Evolutionary conservation across 2,797 vertebrate genomes (phyloP), one percentile per base, ranked within the genome.

Genomic region (Galagoides demidoff): DNA sequence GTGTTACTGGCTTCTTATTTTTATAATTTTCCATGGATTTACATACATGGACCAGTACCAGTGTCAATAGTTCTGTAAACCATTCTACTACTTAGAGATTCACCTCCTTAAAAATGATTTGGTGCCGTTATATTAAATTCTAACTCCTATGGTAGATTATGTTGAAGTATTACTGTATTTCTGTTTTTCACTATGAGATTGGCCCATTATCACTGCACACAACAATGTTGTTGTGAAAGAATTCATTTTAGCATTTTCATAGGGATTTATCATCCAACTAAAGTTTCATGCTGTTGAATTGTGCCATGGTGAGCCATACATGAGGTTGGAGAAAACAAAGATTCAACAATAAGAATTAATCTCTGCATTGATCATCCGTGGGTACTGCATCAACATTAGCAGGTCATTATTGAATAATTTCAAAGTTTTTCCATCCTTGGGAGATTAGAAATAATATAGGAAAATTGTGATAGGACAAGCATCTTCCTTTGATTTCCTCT

Each of bases 401-500:
- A 90, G 25, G 70, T 68, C 43, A 45, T 19, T 84, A 64, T 1
- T 76, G 49, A 94, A 74, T 91, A 73, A 83, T 29, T 85, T 81
- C 84, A 86, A 31, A 86, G 31, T 77, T 39, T 83, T 81, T 49
- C 4, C 63, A 52, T 88, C 23, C 88, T 89, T 49, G 45, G n/a
- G 29, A 77, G 25, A 71, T 85, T 29, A 82, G 31, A 95, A 95
- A 91, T 90, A 92, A 92, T 66, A 77, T 43, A 73, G 0, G 9
- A 97, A 49, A 49, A 76, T 29, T 57, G 7, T 31, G 94, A 83
- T 94, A 49, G 96, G 49, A 79, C 3, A 88, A 89, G 27, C 37
- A 55, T 94, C n/a, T 83, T 43, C 34, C 81, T 95, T 97, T 92
- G 45, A 90, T 71, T 57, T 94, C 27, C 14, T 96, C 25, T 89